Evolutionary conservation across 2,888 invertebrate genomes (phyloP).

Genomic region (Drosophila pegasa): DNA sequence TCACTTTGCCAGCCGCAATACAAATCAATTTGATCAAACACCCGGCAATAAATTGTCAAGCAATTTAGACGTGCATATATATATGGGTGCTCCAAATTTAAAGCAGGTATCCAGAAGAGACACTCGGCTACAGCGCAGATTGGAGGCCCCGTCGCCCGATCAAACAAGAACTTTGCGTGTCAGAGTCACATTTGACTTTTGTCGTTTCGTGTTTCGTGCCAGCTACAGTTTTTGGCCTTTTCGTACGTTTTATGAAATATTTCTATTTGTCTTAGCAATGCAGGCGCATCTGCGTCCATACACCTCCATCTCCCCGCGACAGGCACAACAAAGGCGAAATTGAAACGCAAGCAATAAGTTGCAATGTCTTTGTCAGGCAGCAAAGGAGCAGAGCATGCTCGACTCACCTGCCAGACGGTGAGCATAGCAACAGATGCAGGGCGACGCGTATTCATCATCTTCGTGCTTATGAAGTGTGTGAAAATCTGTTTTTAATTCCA

Average conservation of each 20-base stretch:
- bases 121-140: neutral
- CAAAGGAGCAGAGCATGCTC: slow-evolving; percentile 4
- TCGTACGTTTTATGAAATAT: slow-evolving; percentile 39
- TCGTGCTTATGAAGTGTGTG: neutral
- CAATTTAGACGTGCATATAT: no score
- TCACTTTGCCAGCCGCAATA: slow-evolving; percentile 21
- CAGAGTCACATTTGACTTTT: slow-evolving; percentile 77
- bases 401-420: neutral
- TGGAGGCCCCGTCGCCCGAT: slow-evolving; percentile 17
- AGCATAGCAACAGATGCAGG: neutral
- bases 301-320: slow-evolving; percentile 20
- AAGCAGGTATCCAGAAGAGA: neutral
- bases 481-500: slow-evolving; percentile 5
- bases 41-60: slow-evolving; percentile 25
- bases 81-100: neutral
- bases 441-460: no score
- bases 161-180: slow-evolving; percentile 74
- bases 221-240: slow-evolving; percentile 27
- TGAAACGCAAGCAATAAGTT: slow-evolving; percentile 62
- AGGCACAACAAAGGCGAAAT: slow-evolving; percentile 62
- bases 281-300: slow-evolving; percentile 16
- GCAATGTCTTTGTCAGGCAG: slow-evolving; percentile 56
- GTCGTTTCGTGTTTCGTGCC: slow-evolving; percentile 66
- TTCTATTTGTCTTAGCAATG: slow-evolving; percentile 27
- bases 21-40: slow-evolving; percentile 77